Conservation (phyloP, 1,140 invertebrate genomes). For the Choristoneura fumiferana region DNA sequence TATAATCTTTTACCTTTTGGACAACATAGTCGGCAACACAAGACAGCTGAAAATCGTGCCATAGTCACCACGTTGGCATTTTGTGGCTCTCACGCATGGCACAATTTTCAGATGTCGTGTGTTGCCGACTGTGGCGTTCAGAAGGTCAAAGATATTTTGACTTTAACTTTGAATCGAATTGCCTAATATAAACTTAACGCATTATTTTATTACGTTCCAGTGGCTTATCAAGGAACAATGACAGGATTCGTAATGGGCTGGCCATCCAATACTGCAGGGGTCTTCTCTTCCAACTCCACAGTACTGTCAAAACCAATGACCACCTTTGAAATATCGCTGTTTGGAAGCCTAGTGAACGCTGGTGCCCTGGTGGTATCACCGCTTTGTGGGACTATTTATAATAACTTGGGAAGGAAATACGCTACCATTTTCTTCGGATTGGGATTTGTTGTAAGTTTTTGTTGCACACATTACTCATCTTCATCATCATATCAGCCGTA, state of each 20-base stretch:
- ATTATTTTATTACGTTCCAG: too few relatives aligned
- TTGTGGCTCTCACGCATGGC: too few relatives aligned
- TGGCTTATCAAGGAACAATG: neutral
- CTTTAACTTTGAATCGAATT: too few relatives aligned
- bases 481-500: too few relatives aligned
- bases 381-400: constrained; percentile 44
- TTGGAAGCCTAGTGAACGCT: constrained; percentile 50
- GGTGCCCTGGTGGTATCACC: constrained; percentile 46
- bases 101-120: too few relatives aligned
- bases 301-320: constrained; percentile 36
- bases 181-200: too few relatives aligned
- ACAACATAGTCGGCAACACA: too few relatives aligned
- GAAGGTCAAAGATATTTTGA: too few relatives aligned
- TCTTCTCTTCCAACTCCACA: neutral
- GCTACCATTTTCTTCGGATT: constrained; percentile 44
- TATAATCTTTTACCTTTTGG: too few relatives aligned
- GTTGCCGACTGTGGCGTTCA: too few relatives aligned
- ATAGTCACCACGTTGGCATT: too few relatives aligned
- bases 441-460: constrained; percentile 48
- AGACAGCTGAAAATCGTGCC: too few relatives aligned
- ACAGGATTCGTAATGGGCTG: neutral
- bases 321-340: constrained; percentile 47
- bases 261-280: neutral
- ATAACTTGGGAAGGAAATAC: constrained; percentile 48
- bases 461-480: neutral